These are phyloP conservation scores for Lepeophtheirus nordmannii DNA, from an alignment of 2,888 invertebrate species.

Conservation along the genomic window DNA sequence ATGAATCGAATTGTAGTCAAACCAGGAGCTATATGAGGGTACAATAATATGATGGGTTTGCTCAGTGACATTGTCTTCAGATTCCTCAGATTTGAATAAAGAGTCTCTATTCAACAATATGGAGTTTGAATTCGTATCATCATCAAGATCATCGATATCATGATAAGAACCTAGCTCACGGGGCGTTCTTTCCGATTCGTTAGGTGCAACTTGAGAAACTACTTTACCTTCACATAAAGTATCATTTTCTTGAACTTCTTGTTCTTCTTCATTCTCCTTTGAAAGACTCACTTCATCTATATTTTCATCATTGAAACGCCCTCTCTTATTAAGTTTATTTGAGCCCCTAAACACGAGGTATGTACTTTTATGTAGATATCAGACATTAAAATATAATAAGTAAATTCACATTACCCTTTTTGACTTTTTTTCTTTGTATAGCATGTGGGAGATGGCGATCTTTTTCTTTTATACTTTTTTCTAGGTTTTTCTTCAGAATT, in stretches of 20 bases:
- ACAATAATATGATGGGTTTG: constrained; percentile 98
- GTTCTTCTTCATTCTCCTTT: constrained; percentile 28
- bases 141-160: too few species aligned
- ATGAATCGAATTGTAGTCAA: constrained; percentile 96
- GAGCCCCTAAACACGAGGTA: constrained; percentile 37
- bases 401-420: constrained; percentile 40
- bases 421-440: constrained; percentile 46
- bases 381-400: constrained; percentile 26
- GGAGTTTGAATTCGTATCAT: too few species aligned
- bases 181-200: too few species aligned
- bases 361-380: constrained; percentile 41
- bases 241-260: constrained; percentile 17
- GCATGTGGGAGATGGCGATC: constrained; percentile 69
- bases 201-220: too few species aligned
- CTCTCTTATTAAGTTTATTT: constrained; percentile 51
- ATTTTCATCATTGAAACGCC: constrained; percentile 45
- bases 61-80: constrained; percentile 90
- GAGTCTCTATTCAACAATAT: too few species aligned
- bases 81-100: constrained; percentile 5
- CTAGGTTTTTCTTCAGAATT: constrained; percentile 47
- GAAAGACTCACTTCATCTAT: constrained; percentile 42
- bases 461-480: constrained; percentile 56
- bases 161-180: too few species aligned
- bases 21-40: constrained; percentile 92
- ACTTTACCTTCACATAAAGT: too few species aligned